Base-by-base conservation (phyloP, 2,113 vertebrate species). In the Vanacampus margaritifer region DNA sequence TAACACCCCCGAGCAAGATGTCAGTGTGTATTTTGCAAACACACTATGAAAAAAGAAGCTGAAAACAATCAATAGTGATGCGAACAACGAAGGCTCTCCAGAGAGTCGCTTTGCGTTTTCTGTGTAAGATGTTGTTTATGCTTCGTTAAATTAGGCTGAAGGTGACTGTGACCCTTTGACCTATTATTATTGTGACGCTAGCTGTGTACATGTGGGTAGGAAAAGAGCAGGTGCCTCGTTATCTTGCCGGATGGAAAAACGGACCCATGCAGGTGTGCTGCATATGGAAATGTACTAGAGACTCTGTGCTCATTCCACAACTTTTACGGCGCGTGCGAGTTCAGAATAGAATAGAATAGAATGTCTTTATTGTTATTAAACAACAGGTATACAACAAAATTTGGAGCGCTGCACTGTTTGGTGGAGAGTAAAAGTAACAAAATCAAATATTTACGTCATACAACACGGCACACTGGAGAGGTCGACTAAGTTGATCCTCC, bases 261-360 rank as follows among this genome's bases (percentile, higher is more conserved):
- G 84, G 80, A 70, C 68, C 67, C 74, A 88, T 87, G 86, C 81
- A 87, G 88, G 78, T 80, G 72, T 72, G 59, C 57, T 64, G 79
- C 60, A 71, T 79, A 75, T 87, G 88, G 87, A 89, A 89, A 89
- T 85, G 78, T 89, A 89, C 85, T 69, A 78, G 75, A 69, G 68
- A 58, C 53, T 67, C 8, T 3, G 36, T 54, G 67, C 72, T 80
- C 21, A 41, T 57, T 83, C 68, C 57, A 51, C 37, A 0, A 75
- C 73, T 81, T 79, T 85, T 63, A 70, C 76, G 39, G 65, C 56
- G 73, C 74, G 84, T 77, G 71, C 88, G 68, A 86, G n/a, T n/a
- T n/a, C n/a, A n/a, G n/a, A n/a, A n/a, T n/a, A n/a, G n/a, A n/a
- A n/a, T n/a, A n/a, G n/a, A n/a, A n/a, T n/a, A n/a, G n/a, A n/a